A percentile compares a stretch with the other conserved stretches of the same genome.
Evolutionary conservation across 2,888 invertebrate species (phyloP).

Genomic region (Formica aserva): DNA sequence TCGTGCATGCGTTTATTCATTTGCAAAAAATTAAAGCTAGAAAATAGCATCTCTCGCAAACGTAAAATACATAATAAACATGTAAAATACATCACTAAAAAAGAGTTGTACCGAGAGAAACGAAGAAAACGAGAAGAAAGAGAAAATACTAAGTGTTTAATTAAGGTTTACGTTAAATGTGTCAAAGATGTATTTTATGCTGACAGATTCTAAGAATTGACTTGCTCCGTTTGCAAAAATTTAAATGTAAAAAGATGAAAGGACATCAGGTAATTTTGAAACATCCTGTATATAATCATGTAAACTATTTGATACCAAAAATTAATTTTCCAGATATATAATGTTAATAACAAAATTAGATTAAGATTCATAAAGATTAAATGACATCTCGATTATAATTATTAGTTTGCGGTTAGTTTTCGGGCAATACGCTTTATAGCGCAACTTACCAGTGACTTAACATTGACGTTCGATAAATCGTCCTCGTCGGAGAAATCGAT

Average conservation of each 20-base stretch:
- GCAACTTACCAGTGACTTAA: constrained; percentile 89
- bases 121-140: not conserved
- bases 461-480: constrained; percentile 89
- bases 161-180: constrained; percentile 13
- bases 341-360: constrained; percentile 31
- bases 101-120: not conserved
- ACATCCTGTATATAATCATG: not conserved
- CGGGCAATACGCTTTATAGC: not conserved
- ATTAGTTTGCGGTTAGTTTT: constrained; percentile 10
- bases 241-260: not conserved
- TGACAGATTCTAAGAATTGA: constrained; percentile 15
- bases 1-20: constrained; percentile 17
- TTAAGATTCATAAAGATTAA: not conserved
- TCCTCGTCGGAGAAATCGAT: constrained; percentile 85
- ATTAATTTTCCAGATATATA: not conserved
- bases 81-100: constrained; percentile 2
- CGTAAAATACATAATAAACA: not conserved
- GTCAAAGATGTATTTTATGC: constrained; percentile 16
- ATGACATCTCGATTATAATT: not conserved
- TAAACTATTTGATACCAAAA: not conserved
- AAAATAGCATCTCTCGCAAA: constrained; percentile 3
- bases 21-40: constrained; percentile 2
- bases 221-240: not conserved
- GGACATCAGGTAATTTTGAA: not conserved
- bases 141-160: constrained; percentile 5